Base-by-base conservation (phyloP, 2,113 vertebrate species). In the Callipepla squamata region DNA sequence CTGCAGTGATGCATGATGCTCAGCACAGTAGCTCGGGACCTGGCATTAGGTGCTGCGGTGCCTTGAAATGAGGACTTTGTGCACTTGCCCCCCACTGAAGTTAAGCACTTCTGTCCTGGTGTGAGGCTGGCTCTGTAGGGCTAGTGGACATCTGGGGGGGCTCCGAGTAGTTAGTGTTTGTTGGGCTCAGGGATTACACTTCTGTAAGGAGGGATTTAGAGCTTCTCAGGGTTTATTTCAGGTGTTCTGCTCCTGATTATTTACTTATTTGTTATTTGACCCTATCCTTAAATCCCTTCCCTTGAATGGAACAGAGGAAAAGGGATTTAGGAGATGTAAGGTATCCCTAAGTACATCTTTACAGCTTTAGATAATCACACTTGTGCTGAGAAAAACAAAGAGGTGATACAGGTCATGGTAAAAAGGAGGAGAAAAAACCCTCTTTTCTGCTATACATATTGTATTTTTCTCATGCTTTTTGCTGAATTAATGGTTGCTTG, bases 71-170 rank as follows among this genome's bases (percentile, higher is more conserved):
- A 9, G 2, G 2, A 2, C 38, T 87, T 61, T 66, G 61, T 61
- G 34, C n/a, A 65, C 77, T 44, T 12, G 47, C 1, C 2, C 38
- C 66, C 8, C 26, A 65, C 0, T 2, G 1, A 5, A 48, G 30
- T 26, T 1, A 2, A 58, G 42, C 13, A 70, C 30, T 2, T n/a
- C 36, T 0, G 0, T 70, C 34, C 17, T 1, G 1, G n/a, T 15
- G 36, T 5, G 11, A 48, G 48, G 44, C 42, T 1, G 2, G 34
- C 28, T 53, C 66, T 36, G 6, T 4, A 2, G n/a, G 22, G 10
- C 50, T 48, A 68, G 36, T 3, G 1, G 28, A 3, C 0, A 0
- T 34, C 8, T 25, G 3, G 19, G n/a, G 20, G 13, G 18, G 11
- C n/a, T 69, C 11, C 12, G 7, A 28, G 21, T 14, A 19, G 3